Conservation (phyloP, 92 coral and sea anemone genomes). For the Plumapathes pennacea region DNA sequence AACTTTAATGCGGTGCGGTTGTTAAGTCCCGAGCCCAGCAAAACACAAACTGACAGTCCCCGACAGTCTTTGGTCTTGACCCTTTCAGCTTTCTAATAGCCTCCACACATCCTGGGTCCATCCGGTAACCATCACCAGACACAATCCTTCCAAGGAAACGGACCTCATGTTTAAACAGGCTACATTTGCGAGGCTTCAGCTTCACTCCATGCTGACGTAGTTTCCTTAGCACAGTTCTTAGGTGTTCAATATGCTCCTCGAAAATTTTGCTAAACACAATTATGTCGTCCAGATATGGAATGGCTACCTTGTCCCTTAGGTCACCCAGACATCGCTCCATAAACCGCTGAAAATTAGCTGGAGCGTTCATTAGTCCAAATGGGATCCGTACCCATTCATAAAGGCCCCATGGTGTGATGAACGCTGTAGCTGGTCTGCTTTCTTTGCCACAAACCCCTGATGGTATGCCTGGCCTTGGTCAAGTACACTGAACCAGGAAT, state of each 20-base stretch:
- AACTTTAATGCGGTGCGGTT: no score
- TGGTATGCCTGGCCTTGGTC: conserved; percentile 28
- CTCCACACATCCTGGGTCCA: conserved; percentile 41
- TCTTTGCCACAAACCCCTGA: conserved; percentile 33
- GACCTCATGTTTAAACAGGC: conserved; percentile 41
- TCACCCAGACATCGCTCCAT: conserved; percentile 38
- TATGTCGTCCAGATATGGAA: conserved; percentile 1
- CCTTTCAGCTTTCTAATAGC: conserved; percentile 38
- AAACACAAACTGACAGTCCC: no score
- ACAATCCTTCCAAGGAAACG: conserved; percentile 36
- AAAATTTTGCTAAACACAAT: conserved; percentile 9
- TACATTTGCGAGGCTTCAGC: conserved; percentile 40
- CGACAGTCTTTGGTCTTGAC: conserved; percentile 57
- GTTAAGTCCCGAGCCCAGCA: no score
- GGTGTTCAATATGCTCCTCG: conserved; percentile 35
- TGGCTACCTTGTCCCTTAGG: conserved; percentile 8
- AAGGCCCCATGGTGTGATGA: conserved; percentile 20
- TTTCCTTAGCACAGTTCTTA: conserved; percentile 31
- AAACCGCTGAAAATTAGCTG: conserved; percentile 33
- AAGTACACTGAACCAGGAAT: conserved; percentile 28
- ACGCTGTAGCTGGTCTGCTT: conserved; percentile 29
- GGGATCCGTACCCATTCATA: conserved; percentile 30
- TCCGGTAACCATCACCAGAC: conserved; percentile 26
- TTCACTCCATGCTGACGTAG: conserved; percentile 45
- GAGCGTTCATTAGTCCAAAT: conserved; percentile 34